A percentile compares a stretch with the other conserved stretches of the same genome.
phyloP scores from a whole-genome alignment of 2,888 invertebrate species.

The Gari tellinella region DNA sequence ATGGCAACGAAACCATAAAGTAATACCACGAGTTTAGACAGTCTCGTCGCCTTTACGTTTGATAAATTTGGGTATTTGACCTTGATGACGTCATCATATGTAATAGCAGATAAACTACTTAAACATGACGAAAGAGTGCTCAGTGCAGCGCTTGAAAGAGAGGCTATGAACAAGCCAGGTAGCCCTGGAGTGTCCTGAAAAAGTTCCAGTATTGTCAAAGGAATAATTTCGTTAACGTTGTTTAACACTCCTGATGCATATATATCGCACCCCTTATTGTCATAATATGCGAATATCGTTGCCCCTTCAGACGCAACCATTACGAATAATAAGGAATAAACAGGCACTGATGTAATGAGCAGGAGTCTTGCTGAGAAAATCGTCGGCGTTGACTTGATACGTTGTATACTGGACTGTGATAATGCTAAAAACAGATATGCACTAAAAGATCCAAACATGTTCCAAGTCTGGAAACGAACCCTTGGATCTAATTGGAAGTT shows the following conservation, averaged over 20 bases:
- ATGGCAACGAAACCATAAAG: conserved; percentile 27
- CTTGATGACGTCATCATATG: conserved; percentile 28
- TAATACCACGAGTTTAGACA: conserved; percentile 16
- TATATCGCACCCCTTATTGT: conserved; percentile 36
- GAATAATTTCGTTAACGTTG: conserved; percentile 39
- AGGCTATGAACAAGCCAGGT: conserved; percentile 42
- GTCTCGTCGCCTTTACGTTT: conserved; percentile 3
- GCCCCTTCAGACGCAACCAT: conserved; percentile 30
- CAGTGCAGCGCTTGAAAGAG: conserved; percentile 42
- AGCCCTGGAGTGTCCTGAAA: conserved; percentile 36
- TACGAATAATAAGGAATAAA: conserved; percentile 10
- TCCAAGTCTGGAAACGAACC: conserved; percentile 31
- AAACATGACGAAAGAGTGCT: conserved; percentile 45
- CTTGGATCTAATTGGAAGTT: conserved; percentile 33
- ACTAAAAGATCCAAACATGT: conserved; percentile 24
- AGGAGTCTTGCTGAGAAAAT: conserved; percentile 5
- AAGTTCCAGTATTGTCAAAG: conserved; percentile 29
- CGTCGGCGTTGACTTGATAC: conserved; percentile 29
- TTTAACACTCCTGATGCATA: conserved; percentile 13
- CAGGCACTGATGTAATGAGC: conserved; percentile 20
- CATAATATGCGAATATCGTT: conserved; percentile 38
- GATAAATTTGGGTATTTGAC: conserved; percentile 9
- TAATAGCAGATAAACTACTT: conserved; percentile 28
- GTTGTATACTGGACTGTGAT: conserved; percentile 39
- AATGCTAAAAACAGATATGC: conserved; percentile 11